These are phyloP conservation scores for Bungarus multicinctus DNA, from an alignment of 2,113 vertebrate species.

Conservation along the genomic window DNA sequence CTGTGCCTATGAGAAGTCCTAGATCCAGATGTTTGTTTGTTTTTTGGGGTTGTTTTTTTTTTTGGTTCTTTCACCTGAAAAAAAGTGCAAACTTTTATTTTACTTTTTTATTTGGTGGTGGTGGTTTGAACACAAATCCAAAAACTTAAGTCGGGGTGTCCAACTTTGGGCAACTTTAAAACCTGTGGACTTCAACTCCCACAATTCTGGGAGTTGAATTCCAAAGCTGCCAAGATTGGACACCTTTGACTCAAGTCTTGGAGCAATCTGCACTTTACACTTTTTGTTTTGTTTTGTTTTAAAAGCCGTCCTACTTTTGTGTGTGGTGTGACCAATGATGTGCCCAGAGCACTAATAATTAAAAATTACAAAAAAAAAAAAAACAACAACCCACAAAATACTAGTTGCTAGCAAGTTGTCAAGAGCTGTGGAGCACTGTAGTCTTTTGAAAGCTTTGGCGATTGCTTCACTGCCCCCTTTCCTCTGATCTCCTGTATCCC, in stretches of 20 bases:
- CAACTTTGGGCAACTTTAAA: background rate
- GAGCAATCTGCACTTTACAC: slow-evolving; percentile 77
- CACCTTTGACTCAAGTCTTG: slow-evolving; percentile 43
- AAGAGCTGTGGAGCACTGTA: slow-evolving; percentile 62
- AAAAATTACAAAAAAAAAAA: slow-evolving; percentile 16
- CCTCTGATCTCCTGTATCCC: background rate
- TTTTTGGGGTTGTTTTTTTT: accelerated
- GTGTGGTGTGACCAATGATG: slow-evolving; percentile 79
- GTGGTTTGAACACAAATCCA: slow-evolving; percentile 44
- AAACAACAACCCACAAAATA: slow-evolving; percentile 18
- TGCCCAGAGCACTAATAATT: slow-evolving; percentile 70
- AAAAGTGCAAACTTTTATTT: slow-evolving; percentile 24
- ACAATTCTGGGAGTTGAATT: background rate
- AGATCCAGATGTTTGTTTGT: background rate
- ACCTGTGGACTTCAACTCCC: background rate
- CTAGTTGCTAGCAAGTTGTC: slow-evolving; percentile 68
- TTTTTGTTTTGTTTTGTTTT: background rate
- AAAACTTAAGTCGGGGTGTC: slow-evolving; percentile 32
- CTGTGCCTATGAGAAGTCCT: slow-evolving; percentile 43
- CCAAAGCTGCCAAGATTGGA: background rate
- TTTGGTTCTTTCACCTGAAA: background rate
- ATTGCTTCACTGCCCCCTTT: slow-evolving; percentile 53
- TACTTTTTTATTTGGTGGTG: background rate
- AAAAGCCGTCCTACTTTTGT: slow-evolving; percentile 67
- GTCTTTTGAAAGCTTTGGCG: slow-evolving; percentile 66